phyloP scores from a whole-genome alignment of 2,113 vertebrate species.

The Alethe diademata region DNA sequence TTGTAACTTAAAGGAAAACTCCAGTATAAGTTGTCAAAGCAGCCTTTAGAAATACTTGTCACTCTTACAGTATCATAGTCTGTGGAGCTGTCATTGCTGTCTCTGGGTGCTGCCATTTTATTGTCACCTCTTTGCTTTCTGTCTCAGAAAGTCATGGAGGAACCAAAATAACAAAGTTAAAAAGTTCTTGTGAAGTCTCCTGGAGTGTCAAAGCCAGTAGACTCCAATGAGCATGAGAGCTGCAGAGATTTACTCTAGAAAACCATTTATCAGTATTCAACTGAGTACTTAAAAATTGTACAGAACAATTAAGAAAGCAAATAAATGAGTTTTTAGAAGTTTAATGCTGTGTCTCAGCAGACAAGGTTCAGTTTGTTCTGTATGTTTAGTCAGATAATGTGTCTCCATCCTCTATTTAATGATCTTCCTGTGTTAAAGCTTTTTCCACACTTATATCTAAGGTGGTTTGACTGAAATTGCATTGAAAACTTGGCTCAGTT shows the following conservation, averaged over 20 bases:
- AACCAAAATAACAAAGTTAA: not conserved
- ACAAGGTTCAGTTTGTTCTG: not conserved
- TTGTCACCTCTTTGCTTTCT: conserved; percentile 56
- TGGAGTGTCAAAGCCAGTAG: not conserved
- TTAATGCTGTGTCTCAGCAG: not conserved
- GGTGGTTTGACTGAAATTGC: conserved; percentile 6
- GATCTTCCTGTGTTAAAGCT: conserved; percentile 10
- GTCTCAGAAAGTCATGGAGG: conserved; percentile 40
- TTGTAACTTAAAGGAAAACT: conserved; percentile 65
- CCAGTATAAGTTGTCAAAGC: conserved; percentile 62
- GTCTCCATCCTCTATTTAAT: not conserved
- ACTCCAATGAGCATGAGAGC: not conserved
- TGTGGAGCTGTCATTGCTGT: conserved; percentile 62
- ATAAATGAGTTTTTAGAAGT: not conserved
- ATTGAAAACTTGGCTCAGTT: conserved; percentile 20
- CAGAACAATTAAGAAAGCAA: conserved; percentile 13
- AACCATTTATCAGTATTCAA: not conserved
- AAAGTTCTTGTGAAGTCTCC: conserved; percentile 32
- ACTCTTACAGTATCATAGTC: conserved; percentile 52
- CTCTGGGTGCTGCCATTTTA: conserved; percentile 62
- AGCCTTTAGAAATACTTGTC: conserved; percentile 66
- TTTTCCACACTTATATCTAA: not conserved
- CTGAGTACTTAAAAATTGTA: not conserved
- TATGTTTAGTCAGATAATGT: not conserved
- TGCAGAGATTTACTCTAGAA: not conserved